phyloP scores from a whole-genome alignment of 2,797 vertebrate species.

The Pseudocheirus occidentalis region DNA sequence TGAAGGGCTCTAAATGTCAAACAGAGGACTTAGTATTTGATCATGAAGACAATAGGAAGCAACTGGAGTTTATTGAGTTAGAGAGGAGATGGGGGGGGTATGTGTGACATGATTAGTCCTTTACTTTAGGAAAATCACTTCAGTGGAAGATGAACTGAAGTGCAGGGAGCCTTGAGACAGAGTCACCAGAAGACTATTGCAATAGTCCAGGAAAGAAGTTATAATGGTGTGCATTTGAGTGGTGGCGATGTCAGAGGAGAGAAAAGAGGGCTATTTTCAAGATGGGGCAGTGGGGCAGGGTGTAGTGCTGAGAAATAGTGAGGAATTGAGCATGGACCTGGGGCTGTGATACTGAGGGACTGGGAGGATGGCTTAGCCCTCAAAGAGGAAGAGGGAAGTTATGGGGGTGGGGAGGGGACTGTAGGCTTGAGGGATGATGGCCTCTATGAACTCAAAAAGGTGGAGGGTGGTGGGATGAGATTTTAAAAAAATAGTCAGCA shows the following conservation, averaged over 20 bases:
- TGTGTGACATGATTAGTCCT: not conserved
- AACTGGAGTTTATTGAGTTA: not conserved
- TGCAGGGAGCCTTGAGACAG: not conserved
- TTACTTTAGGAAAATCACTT: not conserved
- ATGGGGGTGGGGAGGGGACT: not conserved
- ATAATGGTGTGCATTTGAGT: not conserved
- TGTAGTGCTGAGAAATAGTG: not conserved
- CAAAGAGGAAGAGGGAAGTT: not conserved
- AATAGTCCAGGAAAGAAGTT: not conserved
- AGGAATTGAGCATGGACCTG: not conserved
- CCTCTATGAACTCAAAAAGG: not conserved
- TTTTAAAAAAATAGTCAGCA: not conserved
- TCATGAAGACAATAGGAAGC: not conserved
- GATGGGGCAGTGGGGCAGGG: not conserved
- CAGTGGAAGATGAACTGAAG: not conserved
- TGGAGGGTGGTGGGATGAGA: not conserved
- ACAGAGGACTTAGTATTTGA: not conserved
- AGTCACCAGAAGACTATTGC: not conserved
- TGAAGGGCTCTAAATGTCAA: not conserved
- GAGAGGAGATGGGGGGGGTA: not conserved
- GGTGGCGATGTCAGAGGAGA: not conserved
- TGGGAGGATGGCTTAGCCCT: not conserved
- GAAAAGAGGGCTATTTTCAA: not conserved
- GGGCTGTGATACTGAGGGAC: not conserved
- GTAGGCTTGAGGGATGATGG: not conserved